Percentiles rank a stretch among this genome's conserved stretches.
phyloP scores from a whole-genome alignment of 1,140 invertebrate species.

The Diuraphis noxia region DNA sequence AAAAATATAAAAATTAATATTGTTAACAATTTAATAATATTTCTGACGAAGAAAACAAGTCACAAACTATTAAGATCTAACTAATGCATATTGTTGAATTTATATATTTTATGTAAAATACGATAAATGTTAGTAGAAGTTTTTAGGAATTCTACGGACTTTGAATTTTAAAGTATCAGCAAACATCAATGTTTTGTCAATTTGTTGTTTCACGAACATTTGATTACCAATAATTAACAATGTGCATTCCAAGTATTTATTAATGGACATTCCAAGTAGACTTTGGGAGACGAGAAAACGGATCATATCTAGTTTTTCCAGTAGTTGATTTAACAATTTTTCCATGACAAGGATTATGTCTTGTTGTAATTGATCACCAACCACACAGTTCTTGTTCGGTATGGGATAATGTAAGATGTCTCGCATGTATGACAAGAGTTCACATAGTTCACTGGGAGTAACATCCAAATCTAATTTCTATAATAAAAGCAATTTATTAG shows the following conservation, averaged over 20 bases:
- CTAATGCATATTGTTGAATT: not conserved
- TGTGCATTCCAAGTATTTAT: constrained; percentile 15
- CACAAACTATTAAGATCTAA: not conserved
- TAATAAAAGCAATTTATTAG: not conserved
- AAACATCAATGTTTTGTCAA: not conserved
- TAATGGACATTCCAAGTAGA: not conserved
- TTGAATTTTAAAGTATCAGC: not conserved
- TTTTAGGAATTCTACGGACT: not conserved
- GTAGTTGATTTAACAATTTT: not conserved
- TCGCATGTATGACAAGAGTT: not conserved
- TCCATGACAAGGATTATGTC: constrained; percentile 22
- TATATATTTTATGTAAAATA: not conserved
- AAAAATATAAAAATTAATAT: not conserved
- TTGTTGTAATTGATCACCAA: constrained; percentile 25
- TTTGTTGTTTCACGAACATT: not conserved
- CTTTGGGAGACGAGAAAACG: not conserved
- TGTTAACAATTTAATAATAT: not conserved
- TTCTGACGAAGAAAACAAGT: not conserved
- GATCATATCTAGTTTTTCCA: not conserved
- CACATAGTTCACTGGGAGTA: not conserved
- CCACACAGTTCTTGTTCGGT: constrained; percentile 32
- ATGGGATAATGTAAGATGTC: constrained; percentile 37
- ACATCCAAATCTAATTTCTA: constrained; percentile 30
- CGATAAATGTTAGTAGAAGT: not conserved
- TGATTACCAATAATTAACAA: constrained; percentile 10